Base-by-base conservation (phyloP, 2,797 vertebrate species). In the Neosalanx taihuensis region DNA sequence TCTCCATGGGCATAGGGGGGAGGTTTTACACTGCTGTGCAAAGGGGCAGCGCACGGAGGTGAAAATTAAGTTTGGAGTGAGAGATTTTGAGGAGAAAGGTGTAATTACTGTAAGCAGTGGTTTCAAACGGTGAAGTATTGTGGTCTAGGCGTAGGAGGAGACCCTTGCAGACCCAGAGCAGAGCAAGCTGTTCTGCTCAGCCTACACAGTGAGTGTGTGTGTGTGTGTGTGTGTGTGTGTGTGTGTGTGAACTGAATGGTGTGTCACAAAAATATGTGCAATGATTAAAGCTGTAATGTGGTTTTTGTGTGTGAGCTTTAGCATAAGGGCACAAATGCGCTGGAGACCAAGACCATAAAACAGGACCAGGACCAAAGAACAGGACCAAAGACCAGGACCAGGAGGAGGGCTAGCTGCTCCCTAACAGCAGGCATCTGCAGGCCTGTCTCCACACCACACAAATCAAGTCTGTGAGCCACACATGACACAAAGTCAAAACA, bases 81-180 rank as follows among this genome's bases (percentile, higher is more conserved):
- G 5, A 9, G 53, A 29, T 4, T 71, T 9, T 5, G 63, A 12
- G 35, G 59, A 51, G 58, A 69, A 46, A 64, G 33, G 67, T 64
- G 2, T 37, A 68, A 76, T 66, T 26, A 61, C 17, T 33, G 20
- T 26, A 31, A 67, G 23, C 20, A 17, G 37, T 51, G 29, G 60
- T 64, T 30, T 71, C 6, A 62, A 67, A 65, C 58, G 57, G 31
- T 46, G 51, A 17, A 18, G 56, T 63, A 67, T 71, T 37, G 15
- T 46, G 33, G 58, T 67, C 56, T 65, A 23, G 9, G 74, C 37
- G 30, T 51, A 26, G 61, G 65, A 56, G 58, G 20, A 46, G 23
- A 67, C 58, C 46, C 31, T 15, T 12, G 6, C 57, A 69, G 29
- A 18, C 60, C 46, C 56, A 29, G 15, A 30, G 31, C 66, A 53